Base-by-base conservation (phyloP, 2,888 invertebrate species). In the Melipona beecheii region DNA sequence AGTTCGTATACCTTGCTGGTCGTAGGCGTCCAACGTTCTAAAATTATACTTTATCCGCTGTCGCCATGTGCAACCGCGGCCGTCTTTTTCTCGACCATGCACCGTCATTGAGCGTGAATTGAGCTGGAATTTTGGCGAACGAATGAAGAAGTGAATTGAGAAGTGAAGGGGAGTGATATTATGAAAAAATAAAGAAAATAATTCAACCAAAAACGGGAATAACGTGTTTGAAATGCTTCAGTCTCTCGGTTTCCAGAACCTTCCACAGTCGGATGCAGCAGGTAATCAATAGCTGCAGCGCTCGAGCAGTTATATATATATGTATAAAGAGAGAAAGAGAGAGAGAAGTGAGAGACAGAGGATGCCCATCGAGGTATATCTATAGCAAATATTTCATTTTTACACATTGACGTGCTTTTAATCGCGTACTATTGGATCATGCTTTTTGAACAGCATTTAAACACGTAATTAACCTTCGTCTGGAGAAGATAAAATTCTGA, bases 211-310 rank as follows among this genome's bases (percentile, higher is more conserved):
- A 52, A 43, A 17, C 9, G 21, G 17, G 58, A 19, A 27, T 11
- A 43, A 56, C 3, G 75, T n/a, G 50, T 31, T 74, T 78, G 31
- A 52, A 75, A 21, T 6, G 54, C 19, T 70, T 68, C 50, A 52
- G 54, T 66, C 62, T 66, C 62, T 72, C 15, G 65, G 31, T 24
- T 64, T 85, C 83, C 31, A 73, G 88, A 88, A 78, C 66, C 73
- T 85, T 88, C 86, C 70, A 84, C 62, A 75, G 58, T 43, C 76
- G 68, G 85, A 81, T 81, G 74, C 81, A 83, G 81, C 78, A 71
- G 78, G 84, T 83, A 88, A 89, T 89, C 89, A 78, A 89, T 90
- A 89, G 80, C 69, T 87, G 84, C 86, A 84, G 64, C 81, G 77
- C 43, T 58, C 36, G 83, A 88, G 83, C 76, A 85, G 78, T 80